Conservation (phyloP, 2,888 invertebrate genomes). For the Strigamia transsilvanica region DNA sequence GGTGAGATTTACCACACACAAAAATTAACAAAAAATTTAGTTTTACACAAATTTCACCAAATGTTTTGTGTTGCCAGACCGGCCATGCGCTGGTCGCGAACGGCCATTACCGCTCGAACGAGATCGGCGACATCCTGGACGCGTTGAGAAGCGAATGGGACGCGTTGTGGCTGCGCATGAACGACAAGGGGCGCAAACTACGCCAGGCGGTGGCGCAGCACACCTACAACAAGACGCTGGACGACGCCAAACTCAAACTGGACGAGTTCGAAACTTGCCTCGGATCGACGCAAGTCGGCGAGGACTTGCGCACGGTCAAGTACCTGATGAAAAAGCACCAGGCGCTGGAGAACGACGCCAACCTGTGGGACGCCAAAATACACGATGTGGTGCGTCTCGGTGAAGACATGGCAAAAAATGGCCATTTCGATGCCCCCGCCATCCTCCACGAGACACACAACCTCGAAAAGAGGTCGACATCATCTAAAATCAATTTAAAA, state of each 20-base stretch:
- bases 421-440: slow-evolving; percentile 91
- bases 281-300: slow-evolving; percentile 80
- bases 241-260: slow-evolving; percentile 86
- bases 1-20: slow-evolving; percentile 62
- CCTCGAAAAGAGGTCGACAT: slow-evolving; percentile 71
- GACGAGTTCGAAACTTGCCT: slow-evolving; percentile 83
- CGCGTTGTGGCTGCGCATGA: slow-evolving; percentile 74
- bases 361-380: slow-evolving; percentile 82
- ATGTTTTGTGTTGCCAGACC: no score
- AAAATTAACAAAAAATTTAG: slow-evolving; percentile 56
- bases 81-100: slow-evolving; percentile 77
- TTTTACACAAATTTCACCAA: no score
- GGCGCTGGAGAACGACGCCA: slow-evolving; percentile 84
- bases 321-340: slow-evolving; percentile 88
- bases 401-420: slow-evolving; percentile 88
- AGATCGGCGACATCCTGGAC: slow-evolving; percentile 74
- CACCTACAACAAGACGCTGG: slow-evolving; percentile 75
- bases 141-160: slow-evolving; percentile 82
- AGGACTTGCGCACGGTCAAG: slow-evolving; percentile 90
- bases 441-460: slow-evolving; percentile 81
- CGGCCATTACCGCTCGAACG: slow-evolving; percentile 73
- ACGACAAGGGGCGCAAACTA: slow-evolving; percentile 76
- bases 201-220: slow-evolving; percentile 90
- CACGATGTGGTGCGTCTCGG: slow-evolving; percentile 77
- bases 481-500: slow-evolving; percentile 28